Evolutionary conservation across 2,888 invertebrate species (phyloP).

Genomic region (Stenodera caucasica): DNA sequence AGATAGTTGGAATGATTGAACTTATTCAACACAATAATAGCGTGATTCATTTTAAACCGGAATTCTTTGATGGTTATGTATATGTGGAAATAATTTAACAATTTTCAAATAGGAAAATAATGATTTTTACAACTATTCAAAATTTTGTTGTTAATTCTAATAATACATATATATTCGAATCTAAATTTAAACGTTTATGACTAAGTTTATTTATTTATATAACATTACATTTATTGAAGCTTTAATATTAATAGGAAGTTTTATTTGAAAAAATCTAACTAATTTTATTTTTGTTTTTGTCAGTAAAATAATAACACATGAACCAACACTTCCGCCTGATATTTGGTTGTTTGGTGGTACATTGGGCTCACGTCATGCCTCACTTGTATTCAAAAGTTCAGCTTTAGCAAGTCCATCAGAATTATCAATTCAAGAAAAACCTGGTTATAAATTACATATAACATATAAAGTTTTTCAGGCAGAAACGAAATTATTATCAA

Average conservation of each 20-base stretch:
- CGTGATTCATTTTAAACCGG: not conserved
- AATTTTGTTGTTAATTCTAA: not conserved
- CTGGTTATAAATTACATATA: slow-evolving; percentile 70
- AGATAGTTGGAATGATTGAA: not conserved
- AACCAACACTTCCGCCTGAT: slow-evolving; percentile 41
- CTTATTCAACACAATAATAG: not conserved
- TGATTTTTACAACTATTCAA: not conserved
- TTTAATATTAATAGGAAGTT: too few relatives aligned
- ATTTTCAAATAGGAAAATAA: not conserved
- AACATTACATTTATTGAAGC: too few relatives aligned
- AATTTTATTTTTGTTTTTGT: too few relatives aligned
- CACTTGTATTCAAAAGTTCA: slow-evolving; percentile 69
- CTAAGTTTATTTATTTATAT: too few relatives aligned
- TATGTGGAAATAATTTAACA: slow-evolving; percentile 4
- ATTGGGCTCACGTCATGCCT: slow-evolving; percentile 64
- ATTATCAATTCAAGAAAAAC: slow-evolving; percentile 58
- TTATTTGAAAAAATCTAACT: too few relatives aligned
- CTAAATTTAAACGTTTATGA: too few relatives aligned
- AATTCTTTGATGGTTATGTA: slow-evolving; percentile 5
- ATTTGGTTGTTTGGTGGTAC: slow-evolving; percentile 51
- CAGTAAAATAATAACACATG: slow-evolving; percentile 38
- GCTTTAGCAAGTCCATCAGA: slow-evolving; percentile 59
- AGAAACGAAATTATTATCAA: slow-evolving; percentile 76
- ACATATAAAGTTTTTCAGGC: slow-evolving; percentile 79
- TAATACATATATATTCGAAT: not conserved